phyloP scores from a whole-genome alignment of 2,888 invertebrate species.

The Pteria penguin region DNA sequence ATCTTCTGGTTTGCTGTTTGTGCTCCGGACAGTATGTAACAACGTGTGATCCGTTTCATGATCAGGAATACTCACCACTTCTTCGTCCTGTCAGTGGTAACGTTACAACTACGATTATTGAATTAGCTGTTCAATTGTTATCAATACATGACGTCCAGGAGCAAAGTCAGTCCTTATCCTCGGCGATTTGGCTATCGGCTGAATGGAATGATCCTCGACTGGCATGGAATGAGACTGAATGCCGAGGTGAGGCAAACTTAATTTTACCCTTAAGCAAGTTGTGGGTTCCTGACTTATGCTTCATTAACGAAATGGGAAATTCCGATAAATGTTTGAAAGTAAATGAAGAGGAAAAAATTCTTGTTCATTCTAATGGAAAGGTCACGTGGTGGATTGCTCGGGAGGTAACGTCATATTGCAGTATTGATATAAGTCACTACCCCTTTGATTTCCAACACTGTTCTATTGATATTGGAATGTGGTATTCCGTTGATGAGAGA shows the following conservation, averaged over 20 bases:
- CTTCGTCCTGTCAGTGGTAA: too few species aligned
- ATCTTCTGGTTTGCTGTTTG: too few species aligned
- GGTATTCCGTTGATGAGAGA: constrained; percentile 19
- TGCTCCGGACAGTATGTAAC: too few species aligned
- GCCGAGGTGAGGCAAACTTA: background rate
- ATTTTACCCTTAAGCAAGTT: constrained; percentile 11
- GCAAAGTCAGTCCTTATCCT: background rate
- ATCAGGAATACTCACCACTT: too few species aligned
- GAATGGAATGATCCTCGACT: constrained; percentile 14
- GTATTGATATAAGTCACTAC: constrained; percentile 18
- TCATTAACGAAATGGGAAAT: constrained; percentile 18
- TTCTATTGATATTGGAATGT: constrained; percentile 5
- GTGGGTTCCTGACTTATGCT: constrained; percentile 24
- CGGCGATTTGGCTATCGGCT: constrained; percentile 12
- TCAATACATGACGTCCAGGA: background rate
- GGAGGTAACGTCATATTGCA: constrained; percentile 8
- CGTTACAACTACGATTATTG: background rate
- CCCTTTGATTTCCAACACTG: constrained; percentile 22
- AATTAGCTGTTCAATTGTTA: background rate
- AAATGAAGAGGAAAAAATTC: background rate
- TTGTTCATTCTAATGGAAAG: background rate
- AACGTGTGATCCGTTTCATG: too few species aligned
- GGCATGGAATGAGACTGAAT: constrained; percentile 3
- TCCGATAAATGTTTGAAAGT: constrained; percentile 9
- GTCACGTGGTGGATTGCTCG: background rate